Base-by-base conservation (phyloP, 2,888 invertebrate genomes). In the Halictus quadricinctus region DNA sequence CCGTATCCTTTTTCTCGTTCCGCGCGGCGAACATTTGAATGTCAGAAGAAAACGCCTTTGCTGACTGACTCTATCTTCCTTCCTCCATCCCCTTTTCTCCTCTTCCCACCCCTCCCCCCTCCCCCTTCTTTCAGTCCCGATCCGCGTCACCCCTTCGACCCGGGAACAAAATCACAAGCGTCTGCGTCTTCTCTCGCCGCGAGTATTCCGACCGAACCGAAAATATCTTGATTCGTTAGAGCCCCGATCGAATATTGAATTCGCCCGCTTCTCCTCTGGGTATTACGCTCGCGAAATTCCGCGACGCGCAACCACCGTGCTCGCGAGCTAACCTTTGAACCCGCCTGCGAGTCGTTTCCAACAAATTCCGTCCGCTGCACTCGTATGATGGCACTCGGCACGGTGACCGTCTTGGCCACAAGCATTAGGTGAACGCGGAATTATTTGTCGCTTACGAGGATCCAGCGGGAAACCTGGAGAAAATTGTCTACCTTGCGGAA, bases 11-110 rank as follows among this genome's bases (percentile, higher is more conserved):
- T 91, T 91, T 90, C 90, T 73, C 84, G 29, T 54, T 88, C 88
- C 87, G 89, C 85, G 81, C 69, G 50, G 78, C 87, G 83, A 86
- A 84, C 88, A 93, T 94, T 94, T 93, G 93, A 93, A 94, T 93
- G 93, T 93, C 93, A 93, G 94, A 94, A 89, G 92, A 58, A 89
- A 90, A 88, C 87, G 84, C 88, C 79, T 81, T 86, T 58, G 29
- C 36, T 82, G 43, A 13, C 43, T 41, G 84, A 80, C 84, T 83
- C 54, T 8, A 54, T 54, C 54, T 21, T 54, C 54, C 54, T 54
- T 54, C 54, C 54, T 54, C 54, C 8, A 8, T 54, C 50, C 50
- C 7, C 18, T 21, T 12, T 60, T n/a, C 58, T 12, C n/a, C 58
- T 5, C 4, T 60, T 29, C 29, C 29, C 29, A 29, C 25, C 12